Evolutionary conservation across 2,888 invertebrate species (phyloP).

Genomic region (Malthinus flaveolus): DNA sequence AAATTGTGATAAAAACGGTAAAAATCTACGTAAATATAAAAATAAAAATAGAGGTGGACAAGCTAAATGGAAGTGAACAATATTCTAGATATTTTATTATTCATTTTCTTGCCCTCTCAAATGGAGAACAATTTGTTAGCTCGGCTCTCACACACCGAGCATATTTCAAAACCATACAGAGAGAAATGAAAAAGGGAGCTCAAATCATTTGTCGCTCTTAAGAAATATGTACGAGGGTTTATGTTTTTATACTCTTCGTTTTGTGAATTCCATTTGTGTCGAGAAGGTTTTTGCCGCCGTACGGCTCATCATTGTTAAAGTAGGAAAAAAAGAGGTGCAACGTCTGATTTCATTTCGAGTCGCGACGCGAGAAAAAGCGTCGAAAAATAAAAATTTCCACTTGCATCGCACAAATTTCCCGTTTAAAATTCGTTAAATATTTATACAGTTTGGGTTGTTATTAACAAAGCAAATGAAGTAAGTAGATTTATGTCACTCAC

Average conservation of each 20-base stretch:
- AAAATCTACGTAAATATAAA: too few relatives aligned
- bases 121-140: conserved; percentile 31
- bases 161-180: conserved; percentile 27
- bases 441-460: conserved; percentile 11
- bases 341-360: conserved; percentile 17
- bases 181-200: conserved; percentile 29
- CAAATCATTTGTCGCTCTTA: conserved; percentile 33
- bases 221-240: conserved; percentile 31
- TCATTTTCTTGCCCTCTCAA: conserved; percentile 30
- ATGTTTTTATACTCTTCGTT: conserved; percentile 31
- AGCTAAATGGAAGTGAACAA: conserved; percentile 17
- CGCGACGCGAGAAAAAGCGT: conserved; percentile 13
- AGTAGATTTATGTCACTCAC: conserved; percentile 23
- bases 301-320: conserved; percentile 18
- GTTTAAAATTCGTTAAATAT: conserved; percentile 9
- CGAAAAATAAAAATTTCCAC: conserved; percentile 8
- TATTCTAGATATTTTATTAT: conserved; percentile 30
- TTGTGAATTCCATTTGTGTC: conserved; percentile 28
- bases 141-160: conserved; percentile 25
- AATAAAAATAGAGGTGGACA: not conserved
- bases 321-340: not conserved
- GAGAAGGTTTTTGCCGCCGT: conserved; percentile 11
- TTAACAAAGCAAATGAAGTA: conserved; percentile 21
- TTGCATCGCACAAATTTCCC: conserved; percentile 11
- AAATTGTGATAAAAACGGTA: too few relatives aligned